phyloP scores from a whole-genome alignment of 2,888 invertebrate species.

The Eutolmus rufibarbis region DNA sequence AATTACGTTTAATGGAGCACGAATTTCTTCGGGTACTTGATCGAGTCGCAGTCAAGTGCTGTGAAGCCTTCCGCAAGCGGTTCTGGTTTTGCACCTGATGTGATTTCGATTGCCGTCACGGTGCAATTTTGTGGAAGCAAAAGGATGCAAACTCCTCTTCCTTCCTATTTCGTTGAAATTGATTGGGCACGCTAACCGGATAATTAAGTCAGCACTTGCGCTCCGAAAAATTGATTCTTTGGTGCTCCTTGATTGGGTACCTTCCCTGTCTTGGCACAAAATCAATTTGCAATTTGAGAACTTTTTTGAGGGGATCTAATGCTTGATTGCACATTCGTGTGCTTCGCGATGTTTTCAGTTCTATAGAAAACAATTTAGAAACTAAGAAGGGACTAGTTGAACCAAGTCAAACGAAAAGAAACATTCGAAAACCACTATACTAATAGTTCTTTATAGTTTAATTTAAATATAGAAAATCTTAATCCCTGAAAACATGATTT shows the following conservation, averaged over 20 bases:
- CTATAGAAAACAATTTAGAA: background rate
- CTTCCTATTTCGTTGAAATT: background rate
- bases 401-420: no score
- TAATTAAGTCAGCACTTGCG: background rate
- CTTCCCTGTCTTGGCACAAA: background rate
- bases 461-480: no score
- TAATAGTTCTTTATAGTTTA: no score
- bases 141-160: background rate
- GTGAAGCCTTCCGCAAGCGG: background rate
- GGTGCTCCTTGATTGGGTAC: background rate
- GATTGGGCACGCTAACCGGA: background rate
- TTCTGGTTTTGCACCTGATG: background rate
- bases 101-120: background rate
- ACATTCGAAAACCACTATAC: no score
- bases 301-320: background rate
- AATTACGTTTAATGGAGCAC: constrained; percentile 9
- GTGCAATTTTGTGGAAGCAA: background rate
- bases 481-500: no score
- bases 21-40: background rate
- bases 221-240: background rate
- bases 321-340: background rate
- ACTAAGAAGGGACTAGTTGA: background rate
- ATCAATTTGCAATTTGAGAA: background rate
- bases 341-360: background rate
- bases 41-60: background rate